phyloP scores from a whole-genome alignment of 2,113 vertebrate species.

The Solea senegalensis region DNA sequence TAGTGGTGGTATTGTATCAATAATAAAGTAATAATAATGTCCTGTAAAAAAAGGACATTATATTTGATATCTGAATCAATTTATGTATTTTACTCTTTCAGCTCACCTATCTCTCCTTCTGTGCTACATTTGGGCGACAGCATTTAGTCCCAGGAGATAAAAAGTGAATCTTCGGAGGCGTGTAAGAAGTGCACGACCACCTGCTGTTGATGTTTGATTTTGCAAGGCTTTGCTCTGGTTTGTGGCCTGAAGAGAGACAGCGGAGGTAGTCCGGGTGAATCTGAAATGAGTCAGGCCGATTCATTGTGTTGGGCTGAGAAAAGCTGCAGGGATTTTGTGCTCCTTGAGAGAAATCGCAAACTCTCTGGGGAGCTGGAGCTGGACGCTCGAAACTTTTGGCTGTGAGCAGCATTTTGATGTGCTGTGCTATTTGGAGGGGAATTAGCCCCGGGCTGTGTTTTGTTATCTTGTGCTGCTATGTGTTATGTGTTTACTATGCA shows the following conservation, averaged over 20 bases:
- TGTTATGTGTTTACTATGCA: conserved; percentile 38
- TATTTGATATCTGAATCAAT: no score
- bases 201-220: conserved; percentile 13
- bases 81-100: no score
- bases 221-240: conserved; percentile 34
- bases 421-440: conserved; percentile 19
- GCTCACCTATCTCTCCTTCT: no score
- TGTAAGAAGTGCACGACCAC: conserved; percentile 31
- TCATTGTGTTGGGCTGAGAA: conserved; percentile 53
- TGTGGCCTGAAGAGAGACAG: conserved; percentile 32
- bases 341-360: conserved; percentile 55
- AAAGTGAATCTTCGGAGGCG: conserved; percentile 30
- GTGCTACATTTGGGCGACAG: conserved; percentile 12
- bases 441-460: conserved; percentile 22
- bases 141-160: conserved; percentile 9
- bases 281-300: conserved; percentile 60
- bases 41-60: not conserved
- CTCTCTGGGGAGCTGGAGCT: conserved; percentile 52
- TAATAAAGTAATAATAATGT: not conserved
- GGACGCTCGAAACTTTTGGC: conserved; percentile 28
- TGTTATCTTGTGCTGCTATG: conserved; percentile 34
- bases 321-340: conserved; percentile 60
- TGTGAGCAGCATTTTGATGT: conserved; percentile 70
- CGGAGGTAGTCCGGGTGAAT: conserved; percentile 49
- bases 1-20: not conserved